Conservation (phyloP, 2,797 vertebrate species). For the Telmatherina bonti region DNA sequence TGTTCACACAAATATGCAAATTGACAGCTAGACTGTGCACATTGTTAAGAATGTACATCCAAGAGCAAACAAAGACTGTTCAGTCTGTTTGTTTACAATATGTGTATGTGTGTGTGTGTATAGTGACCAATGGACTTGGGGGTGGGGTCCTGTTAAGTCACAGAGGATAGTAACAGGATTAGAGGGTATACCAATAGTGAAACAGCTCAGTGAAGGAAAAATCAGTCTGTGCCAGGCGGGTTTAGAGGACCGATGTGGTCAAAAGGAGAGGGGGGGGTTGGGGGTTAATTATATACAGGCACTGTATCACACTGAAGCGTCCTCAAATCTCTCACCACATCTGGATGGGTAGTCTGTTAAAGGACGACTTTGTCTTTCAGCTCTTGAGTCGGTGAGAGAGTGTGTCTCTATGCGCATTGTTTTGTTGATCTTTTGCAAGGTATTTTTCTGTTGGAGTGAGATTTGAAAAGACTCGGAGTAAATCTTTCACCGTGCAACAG, state of each 20-base stretch:
- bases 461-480: conserved; percentile 34
- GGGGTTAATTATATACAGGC: conserved; percentile 59
- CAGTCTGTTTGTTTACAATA: conserved; percentile 28
- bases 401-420: not conserved
- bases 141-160: conserved; percentile 54
- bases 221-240: conserved; percentile 64
- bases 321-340: conserved; percentile 71
- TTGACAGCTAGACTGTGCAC: conserved; percentile 21
- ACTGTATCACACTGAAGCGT: conserved; percentile 52
- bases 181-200: conserved; percentile 68
- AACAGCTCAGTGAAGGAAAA: conserved; percentile 62
- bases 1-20: conserved; percentile 12
- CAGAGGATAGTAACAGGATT: conserved; percentile 78
- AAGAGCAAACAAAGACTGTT: conserved; percentile 53
- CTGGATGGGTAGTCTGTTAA: conserved; percentile 57
- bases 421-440: conserved; percentile 8
- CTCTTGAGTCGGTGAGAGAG: conserved; percentile 8
- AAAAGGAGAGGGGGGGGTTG: conserved; percentile 60
- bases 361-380: conserved; percentile 6
- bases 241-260: conserved; percentile 51
- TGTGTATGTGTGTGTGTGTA: conserved; percentile 24
- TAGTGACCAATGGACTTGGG: conserved; percentile 27
- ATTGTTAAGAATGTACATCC: conserved; percentile 25
- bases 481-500: conserved; percentile 17
- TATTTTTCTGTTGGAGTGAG: conserved; percentile 8